phyloP scores from a whole-genome alignment of 1,140 invertebrate genomes.

The Pogonus chalceus region DNA sequence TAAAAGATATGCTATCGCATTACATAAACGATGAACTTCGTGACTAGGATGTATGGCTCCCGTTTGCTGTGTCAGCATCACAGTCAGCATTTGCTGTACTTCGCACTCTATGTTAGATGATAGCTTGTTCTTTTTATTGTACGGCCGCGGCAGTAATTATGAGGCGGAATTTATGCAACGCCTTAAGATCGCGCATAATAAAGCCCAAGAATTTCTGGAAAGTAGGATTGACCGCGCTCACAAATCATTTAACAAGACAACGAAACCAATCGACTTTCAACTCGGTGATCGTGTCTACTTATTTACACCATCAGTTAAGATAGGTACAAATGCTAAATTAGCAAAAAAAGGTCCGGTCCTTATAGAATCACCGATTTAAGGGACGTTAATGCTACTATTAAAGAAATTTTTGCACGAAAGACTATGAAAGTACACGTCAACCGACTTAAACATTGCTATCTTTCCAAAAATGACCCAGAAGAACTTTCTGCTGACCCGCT shows the following conservation, averaged over 20 bases:
- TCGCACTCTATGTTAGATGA: conserved; percentile 26
- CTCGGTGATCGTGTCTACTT: conserved; percentile 13
- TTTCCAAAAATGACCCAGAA: no score
- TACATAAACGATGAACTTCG: conserved; percentile 16
- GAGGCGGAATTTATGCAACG: conserved; percentile 12
- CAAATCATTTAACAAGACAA: conserved; percentile 10
- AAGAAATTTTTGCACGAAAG: conserved; percentile 8
- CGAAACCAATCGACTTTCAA: neutral
- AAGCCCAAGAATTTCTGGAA: conserved; percentile 8
- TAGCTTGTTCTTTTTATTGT: conserved; percentile 16
- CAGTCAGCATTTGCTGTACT: conserved; percentile 19
- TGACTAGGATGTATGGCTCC: conserved; percentile 30
- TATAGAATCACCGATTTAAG: neutral
- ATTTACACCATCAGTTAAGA: conserved; percentile 5
- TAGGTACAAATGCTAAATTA: conserved; percentile 10
- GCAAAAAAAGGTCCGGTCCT: conserved; percentile 10
- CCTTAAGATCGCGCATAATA: conserved; percentile 12
- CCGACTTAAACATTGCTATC: conserved; percentile 10
- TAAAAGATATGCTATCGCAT: conserved; percentile 17
- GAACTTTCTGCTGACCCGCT: no score
- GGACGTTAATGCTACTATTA: conserved; percentile 9
- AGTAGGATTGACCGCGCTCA: conserved; percentile 3
- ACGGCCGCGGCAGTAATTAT: conserved; percentile 16
- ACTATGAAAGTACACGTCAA: conserved; percentile 11
- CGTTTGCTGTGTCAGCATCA: conserved; percentile 16